Evolutionary conservation across 2,113 vertebrate genomes (phyloP), one percentile per base, ranked within the genome.

Genomic region (Rhinolophus sinicus): DNA sequence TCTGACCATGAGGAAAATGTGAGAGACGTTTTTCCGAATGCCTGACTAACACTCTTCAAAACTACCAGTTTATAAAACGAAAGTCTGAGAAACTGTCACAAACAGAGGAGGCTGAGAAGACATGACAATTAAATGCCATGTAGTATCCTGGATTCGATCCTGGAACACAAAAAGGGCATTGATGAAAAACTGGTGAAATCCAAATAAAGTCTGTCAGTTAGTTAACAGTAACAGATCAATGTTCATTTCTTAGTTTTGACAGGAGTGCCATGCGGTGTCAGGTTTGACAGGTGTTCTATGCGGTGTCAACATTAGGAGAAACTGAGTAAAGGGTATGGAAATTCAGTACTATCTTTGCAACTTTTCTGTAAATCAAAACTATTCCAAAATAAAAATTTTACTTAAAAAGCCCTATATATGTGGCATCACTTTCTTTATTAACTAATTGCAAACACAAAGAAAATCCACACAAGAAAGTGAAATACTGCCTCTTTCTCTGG

Each of bases 351-450:
- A 78, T 11, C 10, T 47, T 73, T 77, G 15, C 8, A 86, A 64
- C 22, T 72, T 62, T 89, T 88, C 78, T 69, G 15, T 87, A 86
- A 69, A 73, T 69, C 40, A 93, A 92, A 95, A 26, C 52, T 65
- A 93, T 70, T 89, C 30, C 75, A 81, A 70, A 70, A 28, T 67
- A 72, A 91, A 72, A 54, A 54, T 33, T 58, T 80, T 56, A 89
- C 58, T 50, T 40, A 18, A 64, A 85, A 73, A 83, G 60, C 12
- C 0, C 3, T 86, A 88, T 76, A 72, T 50, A 78, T 60, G 18
- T 62, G 60, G 44, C 40, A 64, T 73, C 14, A 22, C 26, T 70
- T 47, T 95, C 15, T 73, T 69, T 86, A 94, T 96, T 90, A 97
- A 81, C 30, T 70, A 81, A 80, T 94, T 87, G 88, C 54, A 93